Base-by-base conservation (phyloP, 2,797 vertebrate genomes). In the Sylvilagus floridanus region DNA sequence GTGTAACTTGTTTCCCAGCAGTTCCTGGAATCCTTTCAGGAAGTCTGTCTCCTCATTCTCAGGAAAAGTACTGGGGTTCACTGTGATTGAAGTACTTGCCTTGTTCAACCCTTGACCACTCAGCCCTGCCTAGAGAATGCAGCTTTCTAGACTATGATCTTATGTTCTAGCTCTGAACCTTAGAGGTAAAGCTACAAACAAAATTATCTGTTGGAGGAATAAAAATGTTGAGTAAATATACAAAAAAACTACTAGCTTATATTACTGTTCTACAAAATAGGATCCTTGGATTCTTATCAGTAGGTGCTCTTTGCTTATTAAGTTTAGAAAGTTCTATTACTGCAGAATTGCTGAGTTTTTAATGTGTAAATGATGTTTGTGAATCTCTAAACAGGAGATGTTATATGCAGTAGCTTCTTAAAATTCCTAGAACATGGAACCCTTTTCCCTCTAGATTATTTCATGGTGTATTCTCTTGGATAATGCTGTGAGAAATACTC, bases 1-100 rank as follows among this genome's bases (percentile, higher is more conserved):
- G 42, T 24, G 37, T 52, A 85, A 24, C 62, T 17, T 95, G 42
- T 30, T 91, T 93, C 52, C 84, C 32, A 71, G 42, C 7, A 90
- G 26, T 94, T 91, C 60, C 72, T 94, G 54, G 71, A 95, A 87
- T 91, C 72, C 76, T 90, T 95, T 57, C 90, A 93, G 79, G 79
- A 84, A 63, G 1, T 91, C 42, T 96, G 69, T 94, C 78, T 65
- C 10, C 37, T 22, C 62, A 94, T 87, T 94, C 82, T 76, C 50
- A 87, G 69, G 79, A 77, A 96, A 79, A 86, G 71, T 79, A n/a
- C 22, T 87, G 21, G 81, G 62, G 47, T 93, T 97, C 26, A 78
- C 35, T 88, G 6, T 94, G 84, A 83, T 73, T 71, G 68, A 76
- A 71, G 66, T 88, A 63, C 35, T 50, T 92, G 42, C 62, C 69